These are phyloP conservation scores for Nannoperca obscura DNA, from an alignment of 2,797 vertebrate species.

Conservation along the genomic window DNA sequence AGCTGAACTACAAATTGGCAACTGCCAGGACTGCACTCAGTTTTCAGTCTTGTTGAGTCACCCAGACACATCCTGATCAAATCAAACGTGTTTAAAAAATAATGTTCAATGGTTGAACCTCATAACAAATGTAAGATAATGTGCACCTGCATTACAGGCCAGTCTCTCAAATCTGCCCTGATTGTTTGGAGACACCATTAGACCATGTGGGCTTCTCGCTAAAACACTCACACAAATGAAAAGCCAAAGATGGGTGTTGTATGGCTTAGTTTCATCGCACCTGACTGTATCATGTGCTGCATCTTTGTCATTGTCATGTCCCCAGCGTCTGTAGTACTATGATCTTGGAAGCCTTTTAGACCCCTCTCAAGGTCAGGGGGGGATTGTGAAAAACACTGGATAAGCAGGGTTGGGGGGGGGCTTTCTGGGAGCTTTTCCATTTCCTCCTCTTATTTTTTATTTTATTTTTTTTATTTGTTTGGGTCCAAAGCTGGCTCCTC, in stretches of 20 bases:
- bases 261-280: slow-evolving; percentile 11
- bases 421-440: slow-evolving; percentile 50
- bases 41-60: slow-evolving; percentile 27
- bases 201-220: neutral
- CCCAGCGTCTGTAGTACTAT: slow-evolving; percentile 17
- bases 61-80: neutral
- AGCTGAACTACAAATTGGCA: slow-evolving; percentile 41
- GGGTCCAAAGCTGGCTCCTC: slow-evolving; percentile 51
- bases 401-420: slow-evolving; percentile 4
- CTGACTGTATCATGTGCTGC: slow-evolving; percentile 25
- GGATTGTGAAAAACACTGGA: slow-evolving; percentile 38
- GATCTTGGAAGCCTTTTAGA: slow-evolving; percentile 46
- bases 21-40: neutral
- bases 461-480: slow-evolving; percentile 52
- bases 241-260: neutral
- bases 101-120: neutral
- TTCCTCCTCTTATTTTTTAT: slow-evolving; percentile 15
- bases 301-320: slow-evolving; percentile 1
- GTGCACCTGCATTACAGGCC: neutral
- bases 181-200: neutral
- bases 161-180: neutral
- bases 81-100: neutral
- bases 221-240: neutral
- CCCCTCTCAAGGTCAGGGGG: slow-evolving; percentile 35
- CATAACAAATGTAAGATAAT: neutral